Percentiles rank a stretch among this genome's conserved stretches.
These are phyloP conservation scores for Allolobophora icterica DNA, from an alignment of 2,888 invertebrate species.

Conservation along the genomic window DNA sequence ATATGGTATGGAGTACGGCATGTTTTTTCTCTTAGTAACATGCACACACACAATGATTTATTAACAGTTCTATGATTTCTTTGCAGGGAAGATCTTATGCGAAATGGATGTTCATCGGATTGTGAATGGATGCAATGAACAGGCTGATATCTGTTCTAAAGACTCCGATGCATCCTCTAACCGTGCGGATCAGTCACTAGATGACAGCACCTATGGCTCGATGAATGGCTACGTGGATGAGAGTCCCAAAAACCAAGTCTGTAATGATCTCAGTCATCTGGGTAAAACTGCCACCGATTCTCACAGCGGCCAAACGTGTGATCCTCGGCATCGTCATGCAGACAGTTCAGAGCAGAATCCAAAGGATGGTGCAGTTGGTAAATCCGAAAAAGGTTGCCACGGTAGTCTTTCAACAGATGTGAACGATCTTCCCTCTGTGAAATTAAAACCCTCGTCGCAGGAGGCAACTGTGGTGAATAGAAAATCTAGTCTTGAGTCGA, in stretches of 20 bases:
- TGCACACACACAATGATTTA: too few species aligned
- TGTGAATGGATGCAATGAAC: background rate
- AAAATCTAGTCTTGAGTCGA: background rate
- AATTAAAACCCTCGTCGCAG: background rate
- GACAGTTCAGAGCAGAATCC: background rate
- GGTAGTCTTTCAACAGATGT: too few species aligned
- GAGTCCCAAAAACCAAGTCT: background rate
- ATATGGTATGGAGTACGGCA: too few species aligned
- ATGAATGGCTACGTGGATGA: background rate
- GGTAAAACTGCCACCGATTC: background rate
- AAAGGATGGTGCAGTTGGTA: background rate
- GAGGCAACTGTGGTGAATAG: background rate
- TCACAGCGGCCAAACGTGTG: background rate
- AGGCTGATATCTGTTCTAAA: background rate
- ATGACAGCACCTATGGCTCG: slow-evolving; percentile 2
- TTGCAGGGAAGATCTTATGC: background rate
- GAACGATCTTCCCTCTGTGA: background rate
- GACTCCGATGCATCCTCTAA: background rate
- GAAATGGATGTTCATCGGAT: background rate
- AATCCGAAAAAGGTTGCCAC: background rate
- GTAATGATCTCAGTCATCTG: background rate
- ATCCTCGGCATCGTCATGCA: too few species aligned
- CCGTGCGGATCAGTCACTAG: background rate
- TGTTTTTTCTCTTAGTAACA: too few species aligned
- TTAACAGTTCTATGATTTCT: background rate